Conservation (phyloP, 1,140 invertebrate species). For the Psilanteris sp. region DNA sequence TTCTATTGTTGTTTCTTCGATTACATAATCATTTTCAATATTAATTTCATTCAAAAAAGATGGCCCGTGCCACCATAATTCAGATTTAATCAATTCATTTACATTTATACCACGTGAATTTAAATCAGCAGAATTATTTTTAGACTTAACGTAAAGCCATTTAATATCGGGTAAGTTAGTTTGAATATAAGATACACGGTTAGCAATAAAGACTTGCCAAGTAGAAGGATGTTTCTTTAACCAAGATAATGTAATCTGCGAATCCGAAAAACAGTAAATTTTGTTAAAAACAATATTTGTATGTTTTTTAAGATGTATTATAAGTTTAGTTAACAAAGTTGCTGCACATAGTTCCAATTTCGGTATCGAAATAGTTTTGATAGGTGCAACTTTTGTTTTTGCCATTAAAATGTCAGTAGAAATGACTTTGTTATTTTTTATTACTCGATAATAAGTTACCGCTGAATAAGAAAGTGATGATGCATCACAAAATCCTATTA, state of each 20-base stretch:
- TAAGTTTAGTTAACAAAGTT: neutral
- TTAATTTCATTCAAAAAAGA: too few species aligned
- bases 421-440: neutral
- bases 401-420: neutral
- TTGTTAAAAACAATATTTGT: conserved; percentile 5
- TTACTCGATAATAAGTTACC: neutral
- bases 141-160: neutral
- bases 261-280: neutral
- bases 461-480: neutral
- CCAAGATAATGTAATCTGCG: neutral
- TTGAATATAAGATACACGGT: neutral
- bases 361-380: neutral
- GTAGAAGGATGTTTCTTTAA: neutral
- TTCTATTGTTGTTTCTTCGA: too few species aligned
- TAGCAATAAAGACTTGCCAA: neutral
- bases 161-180: neutral
- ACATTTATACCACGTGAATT: neutral
- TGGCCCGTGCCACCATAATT: neutral
- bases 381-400: neutral
- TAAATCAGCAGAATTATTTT: neutral
- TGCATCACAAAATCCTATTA: neutral
- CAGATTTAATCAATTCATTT: neutral
- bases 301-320: neutral
- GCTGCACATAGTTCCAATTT: conserved; percentile 33
- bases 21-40: too few species aligned